phyloP scores from a whole-genome alignment of 2,888 invertebrate species.

The Tricholauxania praeusta region DNA sequence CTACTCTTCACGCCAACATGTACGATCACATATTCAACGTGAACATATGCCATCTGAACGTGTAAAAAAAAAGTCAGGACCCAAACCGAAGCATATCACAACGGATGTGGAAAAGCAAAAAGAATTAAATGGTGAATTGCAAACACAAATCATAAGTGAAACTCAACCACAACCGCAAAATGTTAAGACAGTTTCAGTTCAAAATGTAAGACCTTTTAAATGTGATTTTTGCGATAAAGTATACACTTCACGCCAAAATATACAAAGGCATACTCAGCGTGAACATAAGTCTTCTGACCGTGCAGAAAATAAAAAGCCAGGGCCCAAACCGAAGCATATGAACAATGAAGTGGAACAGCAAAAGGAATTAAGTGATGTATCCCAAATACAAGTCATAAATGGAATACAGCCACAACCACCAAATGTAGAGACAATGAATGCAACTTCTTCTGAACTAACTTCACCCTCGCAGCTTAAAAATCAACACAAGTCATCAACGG shows the following conservation, averaged over 20 bases:
- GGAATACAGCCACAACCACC: constrained; percentile 21
- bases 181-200: constrained; percentile 44
- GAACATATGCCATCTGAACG: constrained; percentile 53
- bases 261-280: background rate
- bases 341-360: too few relatives aligned
- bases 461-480: background rate
- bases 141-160: background rate
- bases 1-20: constrained; percentile 62
- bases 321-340: too few relatives aligned
- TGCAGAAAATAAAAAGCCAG: too few relatives aligned
- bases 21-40: constrained; percentile 59
- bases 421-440: background rate
- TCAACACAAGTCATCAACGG: background rate
- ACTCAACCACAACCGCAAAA: background rate
- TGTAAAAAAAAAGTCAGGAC: constrained; percentile 46
- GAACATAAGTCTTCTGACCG: too few relatives aligned
- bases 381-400: constrained; percentile 43
- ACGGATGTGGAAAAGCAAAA: constrained; percentile 55
- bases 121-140: constrained; percentile 52
- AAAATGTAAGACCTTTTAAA: constrained; percentile 33
- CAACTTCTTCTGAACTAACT: background rate
- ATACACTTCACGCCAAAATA: constrained; percentile 1
- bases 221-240: too few relatives aligned
- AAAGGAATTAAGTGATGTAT: too few relatives aligned
- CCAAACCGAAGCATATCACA: constrained; percentile 50